These are phyloP conservation scores for Cheilosia urbana DNA, from an alignment of 2,888 invertebrate species.

Conservation along the genomic window DNA sequence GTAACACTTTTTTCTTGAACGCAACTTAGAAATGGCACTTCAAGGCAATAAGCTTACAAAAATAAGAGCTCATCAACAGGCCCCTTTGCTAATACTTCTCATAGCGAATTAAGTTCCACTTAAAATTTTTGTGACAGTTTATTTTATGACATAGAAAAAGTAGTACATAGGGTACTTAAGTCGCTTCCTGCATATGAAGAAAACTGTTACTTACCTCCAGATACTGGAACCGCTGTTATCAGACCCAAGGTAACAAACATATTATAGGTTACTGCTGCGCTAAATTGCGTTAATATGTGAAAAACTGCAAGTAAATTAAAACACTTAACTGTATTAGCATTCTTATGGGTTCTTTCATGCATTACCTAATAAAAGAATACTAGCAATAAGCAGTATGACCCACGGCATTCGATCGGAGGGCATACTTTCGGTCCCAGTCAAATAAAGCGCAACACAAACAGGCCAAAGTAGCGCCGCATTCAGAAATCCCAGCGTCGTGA, in stretches of 20 bases:
- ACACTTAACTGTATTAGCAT: not conserved
- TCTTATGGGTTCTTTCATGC: not conserved
- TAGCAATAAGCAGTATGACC: conserved; percentile 92
- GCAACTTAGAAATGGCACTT: no score
- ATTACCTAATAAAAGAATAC: conserved; percentile 90
- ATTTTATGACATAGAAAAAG: no score
- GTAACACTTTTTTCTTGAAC: no score
- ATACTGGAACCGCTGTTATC: conserved; percentile 96
- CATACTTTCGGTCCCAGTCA: conserved; percentile 93
- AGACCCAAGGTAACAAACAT: conserved; percentile 97
- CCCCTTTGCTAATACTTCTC: no score
- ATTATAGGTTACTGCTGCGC: conserved; percentile 96
- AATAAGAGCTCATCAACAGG: no score
- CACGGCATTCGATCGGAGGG: conserved; percentile 94
- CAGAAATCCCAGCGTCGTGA: conserved; percentile 94
- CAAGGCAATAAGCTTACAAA: no score
- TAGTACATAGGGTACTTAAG: no score
- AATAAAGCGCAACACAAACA: conserved; percentile 92
- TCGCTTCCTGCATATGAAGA: no score
- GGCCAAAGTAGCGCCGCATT: conserved; percentile 96
- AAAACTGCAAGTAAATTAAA: conserved; percentile 88
- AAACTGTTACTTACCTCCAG: conserved; percentile 89
- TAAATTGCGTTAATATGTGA: conserved; percentile 96
- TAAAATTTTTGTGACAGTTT: no score
- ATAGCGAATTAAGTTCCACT: no score